Percentiles rank a stretch among this genome's conserved stretches.
Conservation (phyloP, 2,113 vertebrate species). For the Sinocyclocheilus anshuiensis region DNA sequence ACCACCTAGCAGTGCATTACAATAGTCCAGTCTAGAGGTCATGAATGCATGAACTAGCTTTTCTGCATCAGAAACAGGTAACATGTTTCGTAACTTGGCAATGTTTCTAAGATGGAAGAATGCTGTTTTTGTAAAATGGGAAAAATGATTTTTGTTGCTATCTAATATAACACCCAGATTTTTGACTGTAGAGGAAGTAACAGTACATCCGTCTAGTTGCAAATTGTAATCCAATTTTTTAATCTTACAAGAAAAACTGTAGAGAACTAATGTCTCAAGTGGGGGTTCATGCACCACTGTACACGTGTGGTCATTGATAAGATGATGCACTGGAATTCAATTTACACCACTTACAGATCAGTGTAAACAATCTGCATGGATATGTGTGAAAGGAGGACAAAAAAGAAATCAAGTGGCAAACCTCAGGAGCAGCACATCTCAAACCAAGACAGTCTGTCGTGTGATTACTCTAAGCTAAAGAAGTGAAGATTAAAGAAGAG, state of each 20-base stretch:
- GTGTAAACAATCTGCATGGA: conserved; percentile 70
- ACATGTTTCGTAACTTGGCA: too few relatives aligned
- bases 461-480: conserved; percentile 60
- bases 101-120: too few relatives aligned
- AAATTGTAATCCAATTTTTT: too few relatives aligned
- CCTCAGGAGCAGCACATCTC: conserved; percentile 62
- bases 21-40: too few relatives aligned
- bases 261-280: conserved; percentile 63
- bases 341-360: conserved; percentile 78
- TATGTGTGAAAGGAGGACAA: conserved; percentile 39
- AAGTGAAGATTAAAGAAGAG: conserved; percentile 64
- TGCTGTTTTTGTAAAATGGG: too few relatives aligned
- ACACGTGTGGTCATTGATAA: conserved; percentile 73
- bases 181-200: too few relatives aligned
- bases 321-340: conserved; percentile 74
- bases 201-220: too few relatives aligned
- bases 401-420: conserved; percentile 54
- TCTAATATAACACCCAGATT: too few relatives aligned
- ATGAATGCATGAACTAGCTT: too few relatives aligned
- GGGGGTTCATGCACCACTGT: conserved; percentile 70
- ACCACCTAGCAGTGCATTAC: too few relatives aligned
- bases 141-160: too few relatives aligned
- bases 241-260: conserved; percentile 64
- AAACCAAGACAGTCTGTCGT: conserved; percentile 49
- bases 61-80: too few relatives aligned